Evolutionary conservation across 1,140 invertebrate species (phyloP), one percentile per base, ranked within the genome.

Genomic region (Drosophila sucinea): DNA sequence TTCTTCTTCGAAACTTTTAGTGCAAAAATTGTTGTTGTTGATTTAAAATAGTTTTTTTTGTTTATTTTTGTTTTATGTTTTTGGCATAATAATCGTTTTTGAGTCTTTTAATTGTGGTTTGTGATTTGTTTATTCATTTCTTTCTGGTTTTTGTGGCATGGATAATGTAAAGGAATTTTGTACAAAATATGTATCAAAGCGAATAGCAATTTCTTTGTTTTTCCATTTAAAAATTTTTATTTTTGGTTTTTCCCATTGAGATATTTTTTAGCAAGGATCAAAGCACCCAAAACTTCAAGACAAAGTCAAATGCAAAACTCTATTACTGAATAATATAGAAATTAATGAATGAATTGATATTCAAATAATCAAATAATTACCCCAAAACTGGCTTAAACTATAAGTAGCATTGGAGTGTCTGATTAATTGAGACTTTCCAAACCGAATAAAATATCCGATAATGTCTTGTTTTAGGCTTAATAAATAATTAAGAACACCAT

Each of bases 41-140:
- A 7, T 27, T 51, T 51, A 62, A 73, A 78, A 79, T 79, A 79
- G 69, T 79, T 78, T 78, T 61, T 65, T 30, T 65, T 61, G 65
- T 77, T 47, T 33, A n/a, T 35, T 61, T 57, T 63, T 55, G 51
- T n/a, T 27, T 47, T 56, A 60, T 30, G 4, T 8, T 54, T 70
- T 63, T 40, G 41, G 41, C 27, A 33, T 62, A 68, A 27, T 51
- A 51, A 51, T 51, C 60, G 38, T 61, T 72, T 51, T 33, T 73
- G 51, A 51, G 55, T 67, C 61, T 35, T 60, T 38, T 32, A 51
- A 33, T 60, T 32, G 32, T 38, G 35, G 29, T 69, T 38, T 38
- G 35, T 69, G 25, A 25, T 54, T 71, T 69, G 25, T 51, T 51
- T 51, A 51, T 57, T n/a, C 8, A 17, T 23, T 27, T 35, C 23